Evolutionary conservation across 2,888 invertebrate species (phyloP).

Genomic region (Spialia ferax): DNA sequence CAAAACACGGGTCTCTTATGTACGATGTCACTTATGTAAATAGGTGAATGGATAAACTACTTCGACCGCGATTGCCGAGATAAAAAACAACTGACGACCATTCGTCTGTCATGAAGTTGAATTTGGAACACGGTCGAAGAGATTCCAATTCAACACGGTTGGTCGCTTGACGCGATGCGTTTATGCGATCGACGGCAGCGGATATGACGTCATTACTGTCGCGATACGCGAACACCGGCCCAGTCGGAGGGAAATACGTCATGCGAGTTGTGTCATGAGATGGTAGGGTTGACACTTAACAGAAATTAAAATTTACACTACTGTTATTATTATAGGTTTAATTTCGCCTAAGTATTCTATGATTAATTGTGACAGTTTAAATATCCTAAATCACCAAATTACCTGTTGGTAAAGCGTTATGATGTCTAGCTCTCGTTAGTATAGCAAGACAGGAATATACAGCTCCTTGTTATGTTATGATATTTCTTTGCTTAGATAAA

Average conservation of each 20-base stretch:
- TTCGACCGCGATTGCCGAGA: neutral
- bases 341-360: too few relatives aligned
- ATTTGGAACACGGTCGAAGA: conserved; percentile 24
- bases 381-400: too few relatives aligned
- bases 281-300: neutral
- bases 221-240: conserved; percentile 46
- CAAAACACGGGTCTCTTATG: too few relatives aligned
- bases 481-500: too few relatives aligned
- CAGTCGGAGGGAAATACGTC: conserved; percentile 47
- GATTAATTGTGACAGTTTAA: too few relatives aligned
- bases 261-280: conserved; percentile 39
- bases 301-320: neutral
- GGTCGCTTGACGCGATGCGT: conserved; percentile 45
- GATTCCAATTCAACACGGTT: conserved; percentile 28
- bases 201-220: conserved; percentile 66
- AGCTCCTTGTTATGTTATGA: too few relatives aligned
- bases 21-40: too few relatives aligned
- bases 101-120: conserved; percentile 12
- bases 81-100: neutral
- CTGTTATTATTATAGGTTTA: too few relatives aligned
- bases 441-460: too few relatives aligned
- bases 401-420: too few relatives aligned
- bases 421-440: too few relatives aligned
- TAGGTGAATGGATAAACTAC: neutral
- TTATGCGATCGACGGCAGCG: conserved; percentile 47